Evolutionary conservation across 2,888 invertebrate genomes (phyloP).

Genomic region (Crioceris asparagi): DNA sequence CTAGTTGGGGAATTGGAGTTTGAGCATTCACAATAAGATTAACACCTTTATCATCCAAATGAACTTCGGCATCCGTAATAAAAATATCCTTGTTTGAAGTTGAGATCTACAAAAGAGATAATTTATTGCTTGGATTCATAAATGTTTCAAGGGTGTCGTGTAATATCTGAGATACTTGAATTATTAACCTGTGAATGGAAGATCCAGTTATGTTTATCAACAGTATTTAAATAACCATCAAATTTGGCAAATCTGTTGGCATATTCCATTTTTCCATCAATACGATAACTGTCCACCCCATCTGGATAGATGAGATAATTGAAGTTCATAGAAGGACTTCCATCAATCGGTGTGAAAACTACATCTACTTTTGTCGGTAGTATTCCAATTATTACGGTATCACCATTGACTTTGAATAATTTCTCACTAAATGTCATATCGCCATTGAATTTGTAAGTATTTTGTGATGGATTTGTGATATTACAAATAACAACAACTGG

Average conservation of each 20-base stretch:
- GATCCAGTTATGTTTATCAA: constrained; percentile 37
- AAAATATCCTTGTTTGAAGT: constrained; percentile 28
- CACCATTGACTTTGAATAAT: constrained; percentile 37
- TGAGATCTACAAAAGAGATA: constrained; percentile 27
- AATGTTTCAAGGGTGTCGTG: too few species aligned
- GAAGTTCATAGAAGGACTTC: not conserved
- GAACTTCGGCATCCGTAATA: constrained; percentile 27
- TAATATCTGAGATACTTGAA: too few species aligned
- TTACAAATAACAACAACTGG: constrained; percentile 24
- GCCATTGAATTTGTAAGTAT: constrained; percentile 33
- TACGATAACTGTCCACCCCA: constrained; percentile 24
- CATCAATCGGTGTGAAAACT: not conserved
- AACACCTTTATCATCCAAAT: constrained; percentile 21
- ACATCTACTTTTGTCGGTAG: constrained; percentile 35
- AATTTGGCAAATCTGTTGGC: constrained; percentile 38
- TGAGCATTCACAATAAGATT: constrained; percentile 28
- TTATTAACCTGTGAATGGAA: constrained; percentile 33
- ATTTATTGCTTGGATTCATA: too few species aligned
- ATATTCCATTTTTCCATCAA: constrained; percentile 31
- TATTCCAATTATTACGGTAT: constrained; percentile 33
- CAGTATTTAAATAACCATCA: constrained; percentile 33
- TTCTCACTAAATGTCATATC: constrained; percentile 38
- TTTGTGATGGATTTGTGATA: constrained; percentile 18
- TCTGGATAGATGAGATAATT: constrained; percentile 33
- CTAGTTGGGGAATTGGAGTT: constrained; percentile 33